phyloP scores from a whole-genome alignment of 2,113 vertebrate genomes.

The Polyodon spathula region DNA sequence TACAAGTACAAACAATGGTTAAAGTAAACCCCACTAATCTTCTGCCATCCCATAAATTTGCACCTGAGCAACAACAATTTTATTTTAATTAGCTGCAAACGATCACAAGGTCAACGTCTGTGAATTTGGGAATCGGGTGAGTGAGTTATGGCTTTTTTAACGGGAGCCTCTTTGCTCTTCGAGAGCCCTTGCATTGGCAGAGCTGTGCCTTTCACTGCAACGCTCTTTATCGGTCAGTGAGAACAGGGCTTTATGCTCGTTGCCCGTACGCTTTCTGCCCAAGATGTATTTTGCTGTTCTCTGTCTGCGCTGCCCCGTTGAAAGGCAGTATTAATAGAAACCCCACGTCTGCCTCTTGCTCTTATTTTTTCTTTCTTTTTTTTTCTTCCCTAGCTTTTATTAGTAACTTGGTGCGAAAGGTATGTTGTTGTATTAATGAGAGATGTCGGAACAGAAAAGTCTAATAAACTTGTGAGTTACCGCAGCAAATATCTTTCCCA shows the following conservation, averaged over 20 bases:
- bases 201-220: not conserved
- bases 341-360: not conserved
- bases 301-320: not conserved
- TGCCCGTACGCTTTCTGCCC: too few species aligned
- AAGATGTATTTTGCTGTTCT: too few species aligned
- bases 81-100: constrained; percentile 19
- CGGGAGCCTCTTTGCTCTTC: constrained; percentile 13
- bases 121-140: constrained; percentile 7
- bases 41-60: constrained; percentile 4
- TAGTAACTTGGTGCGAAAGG: not conserved
- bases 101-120: constrained; percentile 19
- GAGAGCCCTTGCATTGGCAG: not conserved
- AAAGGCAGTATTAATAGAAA: not conserved
- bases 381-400: not conserved
- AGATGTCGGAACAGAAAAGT: constrained; percentile 1
- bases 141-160: constrained; percentile 10
- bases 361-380: not conserved
- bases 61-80: constrained; percentile 18
- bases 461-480: constrained; percentile 11
- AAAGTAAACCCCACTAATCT: constrained; percentile 14
- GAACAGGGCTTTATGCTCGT: too few species aligned
- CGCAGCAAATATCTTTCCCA: not conserved
- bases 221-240: too few species aligned
- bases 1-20: too few species aligned
- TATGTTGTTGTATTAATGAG: not conserved